Evolutionary conservation across 2,888 invertebrate genomes (phyloP).

Genomic region (Eristalis tenax): DNA sequence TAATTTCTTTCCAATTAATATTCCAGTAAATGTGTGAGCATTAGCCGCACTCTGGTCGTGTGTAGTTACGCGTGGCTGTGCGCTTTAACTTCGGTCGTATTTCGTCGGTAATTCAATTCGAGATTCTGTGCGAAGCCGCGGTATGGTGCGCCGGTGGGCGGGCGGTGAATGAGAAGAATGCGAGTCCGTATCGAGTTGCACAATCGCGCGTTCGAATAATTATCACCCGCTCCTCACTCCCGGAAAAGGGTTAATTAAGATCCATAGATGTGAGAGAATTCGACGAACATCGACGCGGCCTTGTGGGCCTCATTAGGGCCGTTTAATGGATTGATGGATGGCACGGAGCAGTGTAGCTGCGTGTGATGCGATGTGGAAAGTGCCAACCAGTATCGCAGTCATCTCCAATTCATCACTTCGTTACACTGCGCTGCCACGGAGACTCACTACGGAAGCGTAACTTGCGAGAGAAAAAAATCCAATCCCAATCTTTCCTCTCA

Average conservation of each 20-base stretch:
- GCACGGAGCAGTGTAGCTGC: neutral
- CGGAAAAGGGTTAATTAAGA: constrained; percentile 6
- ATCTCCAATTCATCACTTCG: neutral
- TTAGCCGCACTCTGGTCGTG: constrained; percentile 9
- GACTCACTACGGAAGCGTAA: neutral
- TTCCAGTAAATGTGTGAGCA: constrained; percentile 27
- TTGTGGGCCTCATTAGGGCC: neutral
- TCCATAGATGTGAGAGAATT: neutral
- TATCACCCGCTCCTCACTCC: neutral
- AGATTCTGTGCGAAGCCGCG: neutral
- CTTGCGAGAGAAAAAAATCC: neutral
- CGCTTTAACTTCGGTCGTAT: constrained; percentile 9
- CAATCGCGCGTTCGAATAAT: constrained; percentile 37
- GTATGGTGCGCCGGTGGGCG: neutral
- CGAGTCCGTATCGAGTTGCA: constrained; percentile 22
- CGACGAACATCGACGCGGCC: neutral
- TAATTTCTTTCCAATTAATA: constrained; percentile 46
- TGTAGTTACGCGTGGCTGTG: neutral
- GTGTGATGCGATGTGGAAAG: neutral
- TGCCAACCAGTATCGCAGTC: neutral
- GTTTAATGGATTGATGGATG: neutral
- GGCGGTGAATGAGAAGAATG: neutral
- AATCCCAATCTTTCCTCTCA: constrained; percentile 5
- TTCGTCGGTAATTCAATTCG: constrained; percentile 19
- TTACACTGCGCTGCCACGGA: constrained; percentile 5